phyloP scores from a whole-genome alignment of 2,888 invertebrate species.

The Macrophya alboannulata region DNA sequence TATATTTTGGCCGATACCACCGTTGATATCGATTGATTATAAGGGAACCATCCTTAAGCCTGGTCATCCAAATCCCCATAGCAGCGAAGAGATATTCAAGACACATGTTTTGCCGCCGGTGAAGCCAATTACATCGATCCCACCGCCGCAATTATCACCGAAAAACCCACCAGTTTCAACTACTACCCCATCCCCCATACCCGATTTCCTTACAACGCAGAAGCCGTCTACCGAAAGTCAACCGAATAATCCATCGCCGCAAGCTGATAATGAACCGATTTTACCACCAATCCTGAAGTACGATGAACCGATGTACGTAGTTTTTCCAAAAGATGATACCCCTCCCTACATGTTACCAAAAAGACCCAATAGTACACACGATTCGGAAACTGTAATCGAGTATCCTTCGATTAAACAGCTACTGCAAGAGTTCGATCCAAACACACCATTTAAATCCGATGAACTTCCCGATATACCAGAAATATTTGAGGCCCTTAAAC shows the following conservation, averaged over 20 bases:
- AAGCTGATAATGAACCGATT: slow-evolving; percentile 23
- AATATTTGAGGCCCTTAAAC: slow-evolving; percentile 56
- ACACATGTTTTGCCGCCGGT: background rate
- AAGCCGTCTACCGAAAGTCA: background rate
- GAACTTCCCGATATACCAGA: slow-evolving; percentile 19
- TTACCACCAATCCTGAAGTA: slow-evolving; percentile 33
- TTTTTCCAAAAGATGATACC: slow-evolving; percentile 26
- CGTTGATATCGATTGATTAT: background rate
- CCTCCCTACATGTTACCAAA: slow-evolving; percentile 1
- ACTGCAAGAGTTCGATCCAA: background rate
- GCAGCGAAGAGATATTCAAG: too few species aligned
- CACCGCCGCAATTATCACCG: background rate
- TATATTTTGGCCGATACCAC: background rate
- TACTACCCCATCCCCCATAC: background rate
- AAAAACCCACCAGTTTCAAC: background rate
- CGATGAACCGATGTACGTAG: slow-evolving; percentile 15
- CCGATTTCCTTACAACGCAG: background rate
- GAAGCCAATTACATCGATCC: background rate
- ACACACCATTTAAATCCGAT: background rate
- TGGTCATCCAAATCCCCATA: background rate
- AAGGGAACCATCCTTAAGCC: background rate
- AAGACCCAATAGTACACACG: background rate
- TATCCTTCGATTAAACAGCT: slow-evolving; percentile 26
- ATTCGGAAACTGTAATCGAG: background rate
- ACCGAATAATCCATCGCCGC: background rate